Conservation (phyloP, 2,113 vertebrate species). For the Callorhinus ursinus region DNA sequence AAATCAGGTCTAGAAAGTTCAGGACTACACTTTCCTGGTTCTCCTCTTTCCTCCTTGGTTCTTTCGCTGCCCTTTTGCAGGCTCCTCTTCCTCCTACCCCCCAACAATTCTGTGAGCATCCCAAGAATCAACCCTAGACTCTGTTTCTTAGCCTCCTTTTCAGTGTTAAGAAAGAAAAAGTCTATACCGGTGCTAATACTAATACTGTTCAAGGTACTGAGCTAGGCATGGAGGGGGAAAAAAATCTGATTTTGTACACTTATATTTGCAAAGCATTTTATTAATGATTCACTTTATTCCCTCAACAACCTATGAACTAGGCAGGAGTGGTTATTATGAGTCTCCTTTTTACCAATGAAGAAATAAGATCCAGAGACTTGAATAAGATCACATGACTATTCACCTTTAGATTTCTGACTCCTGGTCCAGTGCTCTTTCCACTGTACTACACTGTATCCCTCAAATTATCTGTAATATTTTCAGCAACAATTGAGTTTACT, state of each 20-base stretch:
- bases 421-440: not conserved
- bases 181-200: not conserved
- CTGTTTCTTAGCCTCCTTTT: not conserved
- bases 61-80: not conserved
- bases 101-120: not conserved
- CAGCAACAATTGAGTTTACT: not conserved
- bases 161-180: not conserved
- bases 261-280: not conserved
- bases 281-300: not conserved
- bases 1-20: not conserved
- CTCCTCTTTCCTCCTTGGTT: not conserved
- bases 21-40: not conserved
- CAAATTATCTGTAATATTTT: not conserved
- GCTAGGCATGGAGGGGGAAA: not conserved
- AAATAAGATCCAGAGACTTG: not conserved
- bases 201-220: not conserved
- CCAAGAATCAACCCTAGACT: not conserved
- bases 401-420: constrained; percentile 2
- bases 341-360: not conserved
- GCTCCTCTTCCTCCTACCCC: not conserved
- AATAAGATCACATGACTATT: not conserved
- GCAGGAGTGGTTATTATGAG: not conserved
- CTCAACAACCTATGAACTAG: not conserved
- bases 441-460: not conserved
- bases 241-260: not conserved